Evolutionary conservation across 2,888 invertebrate genomes (phyloP).

Genomic region (Eilema sororculum): DNA sequence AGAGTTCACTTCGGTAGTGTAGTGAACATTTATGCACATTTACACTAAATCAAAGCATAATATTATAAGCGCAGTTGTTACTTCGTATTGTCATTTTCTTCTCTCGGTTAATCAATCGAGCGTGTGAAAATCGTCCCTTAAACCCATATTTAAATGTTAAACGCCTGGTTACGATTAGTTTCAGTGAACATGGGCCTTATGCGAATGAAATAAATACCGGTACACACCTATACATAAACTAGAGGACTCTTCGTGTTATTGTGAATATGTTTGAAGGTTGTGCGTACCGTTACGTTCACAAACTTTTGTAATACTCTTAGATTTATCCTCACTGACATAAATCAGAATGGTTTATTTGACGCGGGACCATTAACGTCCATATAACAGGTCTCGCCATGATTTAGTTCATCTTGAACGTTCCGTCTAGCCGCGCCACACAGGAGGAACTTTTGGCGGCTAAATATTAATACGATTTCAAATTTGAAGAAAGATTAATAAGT

Average conservation of each 20-base stretch:
- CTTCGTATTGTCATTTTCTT: too few species aligned
- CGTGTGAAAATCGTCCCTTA: too few species aligned
- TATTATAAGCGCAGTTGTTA: too few species aligned
- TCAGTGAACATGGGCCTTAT: not conserved
- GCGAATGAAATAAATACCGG: not conserved
- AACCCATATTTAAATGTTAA: not conserved
- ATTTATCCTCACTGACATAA: slow-evolving; percentile 18
- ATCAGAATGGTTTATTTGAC: slow-evolving; percentile 24
- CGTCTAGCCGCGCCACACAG: not conserved
- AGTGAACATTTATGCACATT: too few species aligned
- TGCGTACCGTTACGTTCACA: not conserved
- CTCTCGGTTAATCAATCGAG: too few species aligned
- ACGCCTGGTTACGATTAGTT: not conserved
- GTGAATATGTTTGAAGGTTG: not conserved
- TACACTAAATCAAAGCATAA: too few species aligned
- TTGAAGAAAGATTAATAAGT: not conserved
- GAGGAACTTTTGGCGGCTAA: not conserved
- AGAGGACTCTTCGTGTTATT: not conserved
- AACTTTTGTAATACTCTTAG: slow-evolving; percentile 6
- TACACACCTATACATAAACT: not conserved
- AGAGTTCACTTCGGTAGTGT: too few species aligned
- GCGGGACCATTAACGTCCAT: slow-evolving; percentile 16
- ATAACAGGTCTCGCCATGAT: slow-evolving; percentile 18
- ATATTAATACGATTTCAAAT: not conserved
- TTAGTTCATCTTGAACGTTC: slow-evolving; percentile 14